These are phyloP conservation scores for Thamnophis sirtalis DNA, from an alignment of 2,113 vertebrate genomes.

Conservation along the genomic window DNA sequence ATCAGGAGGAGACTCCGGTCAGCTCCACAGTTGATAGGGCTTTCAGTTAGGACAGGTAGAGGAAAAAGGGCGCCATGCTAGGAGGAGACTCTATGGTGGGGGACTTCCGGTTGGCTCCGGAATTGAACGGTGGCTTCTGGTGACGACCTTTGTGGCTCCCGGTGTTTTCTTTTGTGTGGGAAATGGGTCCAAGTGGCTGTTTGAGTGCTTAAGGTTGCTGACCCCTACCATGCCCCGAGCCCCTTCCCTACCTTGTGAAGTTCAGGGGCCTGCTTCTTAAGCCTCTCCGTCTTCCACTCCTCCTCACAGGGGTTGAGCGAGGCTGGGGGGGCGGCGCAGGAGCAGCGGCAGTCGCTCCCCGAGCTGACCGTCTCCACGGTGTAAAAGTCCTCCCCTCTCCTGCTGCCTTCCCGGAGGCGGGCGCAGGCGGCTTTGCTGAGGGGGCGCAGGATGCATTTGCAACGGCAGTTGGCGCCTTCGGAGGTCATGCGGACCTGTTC, in stretches of 20 bases:
- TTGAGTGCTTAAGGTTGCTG: too few relatives aligned
- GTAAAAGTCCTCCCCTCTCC: constrained; percentile 89
- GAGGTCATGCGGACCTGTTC: constrained; percentile 94
- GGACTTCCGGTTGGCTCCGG: too few relatives aligned
- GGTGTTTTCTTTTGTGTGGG: too few relatives aligned
- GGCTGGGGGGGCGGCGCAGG: constrained; percentile 89
- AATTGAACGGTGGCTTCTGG: too few relatives aligned
- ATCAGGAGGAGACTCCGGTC: too few relatives aligned
- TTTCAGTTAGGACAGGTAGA: too few relatives aligned
- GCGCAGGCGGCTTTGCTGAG: constrained; percentile 87
- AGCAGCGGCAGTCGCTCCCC: constrained; percentile 89
- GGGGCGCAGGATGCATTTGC: constrained; percentile 94
- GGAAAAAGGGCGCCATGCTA: too few relatives aligned
- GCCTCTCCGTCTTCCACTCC: constrained; percentile 95
- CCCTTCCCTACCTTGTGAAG: constrained; percentile 81
- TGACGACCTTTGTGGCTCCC: too few relatives aligned
- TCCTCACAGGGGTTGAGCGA: constrained; percentile 97
- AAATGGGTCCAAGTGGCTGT: too few relatives aligned
- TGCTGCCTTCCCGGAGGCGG: constrained; percentile 76
- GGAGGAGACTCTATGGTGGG: too few relatives aligned
- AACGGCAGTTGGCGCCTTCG: constrained; percentile 93
- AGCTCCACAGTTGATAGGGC: too few relatives aligned
- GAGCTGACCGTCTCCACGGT: constrained; percentile 95
- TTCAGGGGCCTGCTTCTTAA: constrained; percentile 92
- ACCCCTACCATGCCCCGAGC: neutral